Conservation (phyloP, 2,113 vertebrate species). For the Daubentonia madagascariensis region DNA sequence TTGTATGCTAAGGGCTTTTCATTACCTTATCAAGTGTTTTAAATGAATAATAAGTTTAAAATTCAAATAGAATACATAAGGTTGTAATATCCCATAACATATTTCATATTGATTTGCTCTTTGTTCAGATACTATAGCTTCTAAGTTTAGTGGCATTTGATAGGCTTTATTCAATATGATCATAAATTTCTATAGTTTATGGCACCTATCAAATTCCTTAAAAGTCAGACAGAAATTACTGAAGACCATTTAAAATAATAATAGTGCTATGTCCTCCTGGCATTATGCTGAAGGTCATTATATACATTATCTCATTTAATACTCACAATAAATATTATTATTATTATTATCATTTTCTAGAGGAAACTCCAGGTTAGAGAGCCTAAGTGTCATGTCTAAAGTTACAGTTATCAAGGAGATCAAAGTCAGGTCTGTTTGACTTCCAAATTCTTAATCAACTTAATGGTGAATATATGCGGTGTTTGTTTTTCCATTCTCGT, state of each 20-base stretch:
- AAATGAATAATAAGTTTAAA: background rate
- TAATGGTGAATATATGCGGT: too few species aligned
- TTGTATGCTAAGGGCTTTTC: background rate
- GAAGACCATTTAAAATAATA: background rate
- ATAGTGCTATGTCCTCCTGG: background rate
- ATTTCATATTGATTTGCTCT: background rate
- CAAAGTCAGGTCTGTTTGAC: background rate
- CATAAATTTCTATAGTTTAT: background rate
- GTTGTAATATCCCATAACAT: background rate
- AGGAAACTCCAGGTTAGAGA: background rate
- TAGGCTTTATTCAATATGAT: background rate
- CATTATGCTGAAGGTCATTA: background rate
- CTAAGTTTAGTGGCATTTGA: background rate
- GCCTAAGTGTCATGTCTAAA: background rate
- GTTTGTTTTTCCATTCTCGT: too few species aligned
- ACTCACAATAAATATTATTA: background rate
- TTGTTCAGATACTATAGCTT: background rate
- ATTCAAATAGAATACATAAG: background rate
- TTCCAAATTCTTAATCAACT: background rate
- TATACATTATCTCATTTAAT: background rate
- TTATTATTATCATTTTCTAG: background rate
- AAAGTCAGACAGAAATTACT: background rate
- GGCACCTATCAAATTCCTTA: background rate
- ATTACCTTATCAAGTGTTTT: background rate
- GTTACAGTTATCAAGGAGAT: background rate